Conservation (phyloP, 2,113 vertebrate genomes). For the Malurus elegans region DNA sequence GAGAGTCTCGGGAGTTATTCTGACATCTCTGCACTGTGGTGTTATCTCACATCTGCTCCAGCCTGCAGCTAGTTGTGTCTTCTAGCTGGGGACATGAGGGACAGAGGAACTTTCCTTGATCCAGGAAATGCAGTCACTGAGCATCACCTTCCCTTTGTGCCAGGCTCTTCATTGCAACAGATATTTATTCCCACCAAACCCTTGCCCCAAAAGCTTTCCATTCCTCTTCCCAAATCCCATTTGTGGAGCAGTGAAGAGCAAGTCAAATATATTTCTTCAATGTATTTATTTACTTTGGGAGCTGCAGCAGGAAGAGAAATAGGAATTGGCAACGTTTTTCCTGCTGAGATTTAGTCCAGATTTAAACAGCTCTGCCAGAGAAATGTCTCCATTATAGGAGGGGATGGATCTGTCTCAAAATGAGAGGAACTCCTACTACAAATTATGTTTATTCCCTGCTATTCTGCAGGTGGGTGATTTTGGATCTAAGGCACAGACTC, state of each 20-base stretch:
- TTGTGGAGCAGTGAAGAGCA: neutral
- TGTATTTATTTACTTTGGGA: neutral
- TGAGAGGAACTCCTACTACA: neutral
- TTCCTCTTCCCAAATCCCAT: neutral
- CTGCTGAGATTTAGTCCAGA: neutral
- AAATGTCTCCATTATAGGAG: neutral
- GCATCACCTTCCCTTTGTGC: neutral
- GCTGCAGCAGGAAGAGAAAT: neutral
- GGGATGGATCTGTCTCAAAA: neutral
- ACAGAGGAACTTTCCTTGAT: neutral
- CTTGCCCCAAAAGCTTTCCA: neutral
- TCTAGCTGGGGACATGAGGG: neutral
- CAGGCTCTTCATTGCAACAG: neutral
- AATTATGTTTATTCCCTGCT: neutral
- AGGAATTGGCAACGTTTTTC: neutral
- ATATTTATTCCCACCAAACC: neutral
- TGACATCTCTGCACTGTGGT: neutral
- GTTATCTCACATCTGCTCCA: neutral
- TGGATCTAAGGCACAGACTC: neutral
- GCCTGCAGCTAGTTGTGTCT: neutral
- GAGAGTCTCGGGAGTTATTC: neutral
- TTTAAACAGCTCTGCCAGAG: neutral
- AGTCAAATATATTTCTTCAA: accelerated
- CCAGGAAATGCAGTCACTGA: neutral
- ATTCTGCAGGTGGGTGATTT: neutral